Evolutionary conservation across 2,113 vertebrate species (phyloP), one percentile per base, ranked within the genome.

Genomic region (Bagarius yarrelli): DNA sequence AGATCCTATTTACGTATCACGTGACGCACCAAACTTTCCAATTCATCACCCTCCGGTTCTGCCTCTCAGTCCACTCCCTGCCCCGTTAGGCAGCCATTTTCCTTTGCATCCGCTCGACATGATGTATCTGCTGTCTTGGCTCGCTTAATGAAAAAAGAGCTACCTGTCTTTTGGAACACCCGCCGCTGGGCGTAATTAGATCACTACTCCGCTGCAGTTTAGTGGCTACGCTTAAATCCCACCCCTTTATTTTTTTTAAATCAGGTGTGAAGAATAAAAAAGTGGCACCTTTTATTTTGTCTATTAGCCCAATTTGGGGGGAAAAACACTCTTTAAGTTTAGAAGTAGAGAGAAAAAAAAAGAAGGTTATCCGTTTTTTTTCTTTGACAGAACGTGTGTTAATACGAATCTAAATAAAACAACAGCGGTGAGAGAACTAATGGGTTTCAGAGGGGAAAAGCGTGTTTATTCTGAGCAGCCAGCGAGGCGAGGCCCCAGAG

Each of bases 121-220:
- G 90, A 92, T 92, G 89, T 93, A 91, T 91, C 87, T 92, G 89
- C 89, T 90, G 87, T 88, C 90, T 83, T 50, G 77, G 78, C 80
- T 86, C 87, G 89, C 91, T 91, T 91, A 91, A 91, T 93, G 89
- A 91, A 91, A 92, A 82, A 87, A 88, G 86, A 90, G 88, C 81
- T 85, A 67, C 84, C 85, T 88, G 89, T 87, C 81, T 83, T 83
- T 84, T 83, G 83, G 80, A 88, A 88, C 75, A 78, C 82, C 87
- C 66, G 83, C 82, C 86, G 82, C 63, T 83, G 86, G 82, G 79
- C 78, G 79, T 89, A 89, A 90, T 88, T 88, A 85, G 84, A 86
- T 83, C 87, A 78, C 83, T 81, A 76, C 78, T 82, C 83, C 80
- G 83, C 83, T 79, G 63, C 83, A 88, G 82, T 82, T 87, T 80